Evolutionary conservation across 2,797 vertebrate species (phyloP), one percentile per base, ranked within the genome.

Genomic region (Geotrypetes seraphini): DNA sequence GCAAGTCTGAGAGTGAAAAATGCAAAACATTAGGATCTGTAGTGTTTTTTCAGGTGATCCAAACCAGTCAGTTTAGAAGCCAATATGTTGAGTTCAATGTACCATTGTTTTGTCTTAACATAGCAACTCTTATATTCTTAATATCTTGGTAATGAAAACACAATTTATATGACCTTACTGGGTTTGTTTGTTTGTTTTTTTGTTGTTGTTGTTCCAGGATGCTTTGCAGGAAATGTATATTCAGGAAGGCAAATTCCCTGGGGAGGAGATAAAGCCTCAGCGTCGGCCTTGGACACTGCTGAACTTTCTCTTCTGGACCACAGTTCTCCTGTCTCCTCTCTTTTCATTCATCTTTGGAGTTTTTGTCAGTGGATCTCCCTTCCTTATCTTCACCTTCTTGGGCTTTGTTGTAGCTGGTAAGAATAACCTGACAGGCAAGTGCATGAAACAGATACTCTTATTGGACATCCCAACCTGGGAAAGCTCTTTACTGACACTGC

Each of bases 281-380:
- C 83, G 94, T 5, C 75, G 96, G 44, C 81, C 60, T 0, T 99
- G 96, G 96, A 89, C 93, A 1, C 80, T 98, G 46, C 75, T 99
- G 16, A 99, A 99, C 65, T 97, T 96, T 65, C 57, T 97, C 32
- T 92, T 86, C 64, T 99, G 96, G 96, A 93, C 93, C 53, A 90
- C 88, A 1, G 25, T 97, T 24, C 86, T 99, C 30, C 90, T 99
- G 9, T 98, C 96, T 0, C 95, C 95, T 3, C 92, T 99, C 36
- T 90, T 97, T 73, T 92, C 86, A 7, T 97, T 96, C 33, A 91
- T 86, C 25, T 80, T 85, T 18, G 93, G 90, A 7, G 89, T 99
- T 55, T 89, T 79, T 9, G 85, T 92, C 67, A 98, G 95, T 7
- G 96, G 96, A 36, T 99, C 96, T 5, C 94, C 91, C 4, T 82